Evolutionary conservation across 2,888 invertebrate genomes (phyloP), one percentile per base, ranked within the genome.

Genomic region (Pyrgus malvae): DNA sequence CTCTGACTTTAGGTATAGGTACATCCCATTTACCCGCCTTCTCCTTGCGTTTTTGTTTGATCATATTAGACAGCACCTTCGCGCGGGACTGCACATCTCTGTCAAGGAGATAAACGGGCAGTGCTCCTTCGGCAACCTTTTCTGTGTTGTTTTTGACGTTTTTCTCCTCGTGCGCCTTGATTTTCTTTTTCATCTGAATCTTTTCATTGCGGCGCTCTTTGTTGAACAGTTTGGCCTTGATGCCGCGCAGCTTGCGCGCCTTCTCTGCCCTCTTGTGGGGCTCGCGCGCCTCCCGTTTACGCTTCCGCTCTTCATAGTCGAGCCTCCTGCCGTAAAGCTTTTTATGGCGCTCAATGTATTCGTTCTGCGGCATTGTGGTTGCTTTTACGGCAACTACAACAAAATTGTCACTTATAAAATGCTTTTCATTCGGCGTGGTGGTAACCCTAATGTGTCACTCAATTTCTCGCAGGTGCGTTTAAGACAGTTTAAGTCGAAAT

Each of bases 11-110:
- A 0, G 99, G 99, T 74, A 99, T 95, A 0, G 99, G 99, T 0
- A 99, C 99, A 72, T 99, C 98, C 99, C 99, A 99, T 92, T 99
- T 99, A 0, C 99, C 99, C 51, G 98, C 99, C 74, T 99, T 99
- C 78, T 99, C 99, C 84, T 99, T 99, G 0, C 99, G 93, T 83
- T 99, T 99, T 83, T 99, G 99, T 86, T 99, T 99, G 60, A 99
- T 98, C 97, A 99, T 99, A 79, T 99, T 99, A 0, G 99, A 99
- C 0, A 99, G 91, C 16, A 99, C 96, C 85, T 99, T 99, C 1
- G 99, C 98, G 38, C 97, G 92, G 1, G 95, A 95, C 76, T 99
- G 97, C 4, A 97, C 94, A 90, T 99, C 97, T 87, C 99, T 93
- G 91, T 99, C 99, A 51, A 99, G 91, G n/a, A 99, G 92, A 83